phyloP scores from a whole-genome alignment of 2,888 invertebrate species.

The Sphaeridia pumilis region DNA sequence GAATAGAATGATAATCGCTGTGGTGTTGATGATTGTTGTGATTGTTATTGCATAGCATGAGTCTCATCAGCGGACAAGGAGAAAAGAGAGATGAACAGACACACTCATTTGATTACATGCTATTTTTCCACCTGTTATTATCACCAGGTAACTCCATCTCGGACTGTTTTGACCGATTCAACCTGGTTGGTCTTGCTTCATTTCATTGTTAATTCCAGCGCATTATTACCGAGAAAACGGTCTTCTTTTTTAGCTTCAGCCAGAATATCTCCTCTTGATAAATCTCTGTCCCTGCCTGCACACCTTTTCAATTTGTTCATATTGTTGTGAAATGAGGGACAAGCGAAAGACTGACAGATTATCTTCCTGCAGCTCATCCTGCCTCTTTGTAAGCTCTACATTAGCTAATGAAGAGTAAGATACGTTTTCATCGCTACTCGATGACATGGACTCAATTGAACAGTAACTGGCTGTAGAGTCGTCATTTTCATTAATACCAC shows the following conservation, averaged over 20 bases:
- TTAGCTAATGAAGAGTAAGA: slow-evolving; percentile 1
- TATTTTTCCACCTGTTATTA: background rate
- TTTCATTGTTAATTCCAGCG: background rate
- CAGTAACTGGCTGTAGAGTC: no score
- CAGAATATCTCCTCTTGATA: background rate
- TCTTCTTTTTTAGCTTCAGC: no score
- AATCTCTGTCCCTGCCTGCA: background rate
- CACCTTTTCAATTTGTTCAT: background rate
- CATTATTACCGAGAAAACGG: background rate
- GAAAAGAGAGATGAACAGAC: background rate
- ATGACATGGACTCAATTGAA: no score
- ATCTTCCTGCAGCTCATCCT: background rate
- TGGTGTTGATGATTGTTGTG: background rate
- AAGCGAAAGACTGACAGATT: background rate
- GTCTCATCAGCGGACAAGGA: background rate
- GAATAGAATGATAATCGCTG: background rate
- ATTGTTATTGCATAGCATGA: background rate
- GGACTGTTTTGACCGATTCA: background rate
- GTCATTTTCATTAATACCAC: no score
- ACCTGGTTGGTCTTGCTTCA: background rate
- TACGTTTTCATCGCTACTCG: no score
- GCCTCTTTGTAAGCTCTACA: background rate
- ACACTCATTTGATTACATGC: background rate
- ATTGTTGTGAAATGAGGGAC: background rate
- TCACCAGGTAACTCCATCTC: background rate